phyloP scores from a whole-genome alignment of 2,113 vertebrate genomes.

The Climacteris rufus region DNA sequence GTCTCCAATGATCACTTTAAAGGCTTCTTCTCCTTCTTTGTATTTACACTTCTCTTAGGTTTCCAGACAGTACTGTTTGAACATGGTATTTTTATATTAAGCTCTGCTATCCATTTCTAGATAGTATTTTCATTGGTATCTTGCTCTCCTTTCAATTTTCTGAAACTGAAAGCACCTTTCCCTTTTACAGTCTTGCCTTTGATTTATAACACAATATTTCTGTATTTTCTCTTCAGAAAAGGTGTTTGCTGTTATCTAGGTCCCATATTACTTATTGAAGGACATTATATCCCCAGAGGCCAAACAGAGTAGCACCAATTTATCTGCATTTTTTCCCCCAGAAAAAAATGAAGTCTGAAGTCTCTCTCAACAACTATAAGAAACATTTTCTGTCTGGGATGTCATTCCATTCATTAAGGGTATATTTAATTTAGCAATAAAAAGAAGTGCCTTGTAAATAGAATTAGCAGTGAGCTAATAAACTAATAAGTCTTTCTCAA shows the following conservation, averaged over 20 bases:
- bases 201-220: constrained; percentile 12
- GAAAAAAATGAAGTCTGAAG: not conserved
- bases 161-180: not conserved
- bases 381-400: not conserved
- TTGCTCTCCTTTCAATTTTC: constrained; percentile 7
- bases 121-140: not conserved
- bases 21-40: not conserved
- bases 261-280: not conserved
- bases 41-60: constrained; percentile 14
- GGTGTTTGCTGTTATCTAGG: not conserved
- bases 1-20: not conserved
- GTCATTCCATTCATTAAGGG: not conserved
- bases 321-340: not conserved
- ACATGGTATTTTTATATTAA: constrained; percentile 15
- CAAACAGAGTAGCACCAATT: not conserved
- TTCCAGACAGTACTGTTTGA: not conserved
- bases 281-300: not conserved
- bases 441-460: not conserved
- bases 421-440: not conserved
- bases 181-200: not conserved
- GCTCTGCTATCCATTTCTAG: not conserved
- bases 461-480: not conserved
- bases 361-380: not conserved
- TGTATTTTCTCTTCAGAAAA: not conserved
- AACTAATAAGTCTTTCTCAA: not conserved